Conservation (phyloP, 1,140 invertebrate genomes). For the Pantala flavescens region DNA sequence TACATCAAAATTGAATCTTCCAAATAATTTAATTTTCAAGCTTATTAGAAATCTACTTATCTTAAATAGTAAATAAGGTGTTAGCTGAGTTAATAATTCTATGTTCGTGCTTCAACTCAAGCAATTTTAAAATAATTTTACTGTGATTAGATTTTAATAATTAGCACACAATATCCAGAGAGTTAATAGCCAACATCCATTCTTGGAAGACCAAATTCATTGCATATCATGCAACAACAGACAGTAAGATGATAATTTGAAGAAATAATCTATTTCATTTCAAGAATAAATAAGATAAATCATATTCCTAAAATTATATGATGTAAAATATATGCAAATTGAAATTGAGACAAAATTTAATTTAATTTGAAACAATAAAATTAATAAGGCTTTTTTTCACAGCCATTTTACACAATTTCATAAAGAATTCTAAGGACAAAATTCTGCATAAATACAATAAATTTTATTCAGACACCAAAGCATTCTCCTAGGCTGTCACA, state of each 20-base stretch:
- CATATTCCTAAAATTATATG: neutral
- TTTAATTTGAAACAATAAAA: neutral
- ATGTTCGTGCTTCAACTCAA: neutral
- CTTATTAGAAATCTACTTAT: too few relatives aligned
- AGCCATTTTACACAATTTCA: neutral
- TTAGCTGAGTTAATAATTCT: neutral
- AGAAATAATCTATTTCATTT: neutral
- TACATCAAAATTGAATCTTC: neutral
- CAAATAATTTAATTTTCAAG: neutral
- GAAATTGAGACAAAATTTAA: neutral
- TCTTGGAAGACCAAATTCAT: neutral
- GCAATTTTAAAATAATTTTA: neutral
- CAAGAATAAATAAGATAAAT: neutral
- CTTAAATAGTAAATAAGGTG: too few relatives aligned
- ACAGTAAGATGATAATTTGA: neutral
- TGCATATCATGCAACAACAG: neutral
- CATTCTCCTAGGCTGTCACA: constrained; percentile 4
- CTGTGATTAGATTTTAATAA: neutral
- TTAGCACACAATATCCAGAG: neutral
- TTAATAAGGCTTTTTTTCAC: neutral
- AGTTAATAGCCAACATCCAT: neutral
- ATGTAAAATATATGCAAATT: neutral
- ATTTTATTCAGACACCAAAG: neutral
- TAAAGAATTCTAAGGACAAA: constrained; percentile 3
- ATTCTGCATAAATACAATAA: neutral